These are phyloP conservation scores for Pluvialis apricaria DNA, from an alignment of 2,113 vertebrate species.

Conservation along the genomic window DNA sequence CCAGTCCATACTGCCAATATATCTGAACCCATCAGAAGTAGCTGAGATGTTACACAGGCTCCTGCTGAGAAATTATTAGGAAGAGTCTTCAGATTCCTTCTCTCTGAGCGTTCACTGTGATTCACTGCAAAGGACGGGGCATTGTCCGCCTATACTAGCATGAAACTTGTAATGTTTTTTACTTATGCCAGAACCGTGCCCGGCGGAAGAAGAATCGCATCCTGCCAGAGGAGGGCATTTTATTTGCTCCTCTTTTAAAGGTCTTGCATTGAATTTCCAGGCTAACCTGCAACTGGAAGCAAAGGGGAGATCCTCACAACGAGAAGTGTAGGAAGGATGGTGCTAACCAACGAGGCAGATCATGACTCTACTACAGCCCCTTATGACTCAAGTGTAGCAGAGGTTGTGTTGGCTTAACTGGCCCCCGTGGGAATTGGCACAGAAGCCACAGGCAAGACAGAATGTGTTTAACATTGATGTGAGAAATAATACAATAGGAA, in stretches of 20 bases:
- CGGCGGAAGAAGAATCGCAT: fast-evolving
- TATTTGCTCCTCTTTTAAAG: not conserved
- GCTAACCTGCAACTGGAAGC: not conserved
- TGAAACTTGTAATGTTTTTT: not conserved
- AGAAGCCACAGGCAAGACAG: not conserved
- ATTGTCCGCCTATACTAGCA: fast-evolving
- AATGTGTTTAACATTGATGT: not conserved
- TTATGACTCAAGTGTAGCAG: not conserved
- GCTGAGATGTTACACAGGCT: not conserved
- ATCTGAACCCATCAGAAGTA: not conserved
- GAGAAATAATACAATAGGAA: not conserved
- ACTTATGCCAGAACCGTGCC: fast-evolving
- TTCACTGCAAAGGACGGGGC: not conserved
- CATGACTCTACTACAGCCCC: not conserved
- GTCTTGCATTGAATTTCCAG: not conserved
- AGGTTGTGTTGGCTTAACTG: not conserved
- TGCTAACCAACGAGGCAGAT: not conserved
- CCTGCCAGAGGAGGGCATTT: not conserved
- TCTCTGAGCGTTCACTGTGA: not conserved
- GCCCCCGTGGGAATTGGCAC: not conserved
- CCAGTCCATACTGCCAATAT: not conserved
- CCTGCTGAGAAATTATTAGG: not conserved
- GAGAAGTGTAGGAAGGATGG: not conserved
- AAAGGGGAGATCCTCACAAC: not conserved
- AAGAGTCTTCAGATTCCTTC: not conserved